These are phyloP conservation scores for Euclidia mi DNA, from an alignment of 2,888 invertebrate species.

Conservation along the genomic window DNA sequence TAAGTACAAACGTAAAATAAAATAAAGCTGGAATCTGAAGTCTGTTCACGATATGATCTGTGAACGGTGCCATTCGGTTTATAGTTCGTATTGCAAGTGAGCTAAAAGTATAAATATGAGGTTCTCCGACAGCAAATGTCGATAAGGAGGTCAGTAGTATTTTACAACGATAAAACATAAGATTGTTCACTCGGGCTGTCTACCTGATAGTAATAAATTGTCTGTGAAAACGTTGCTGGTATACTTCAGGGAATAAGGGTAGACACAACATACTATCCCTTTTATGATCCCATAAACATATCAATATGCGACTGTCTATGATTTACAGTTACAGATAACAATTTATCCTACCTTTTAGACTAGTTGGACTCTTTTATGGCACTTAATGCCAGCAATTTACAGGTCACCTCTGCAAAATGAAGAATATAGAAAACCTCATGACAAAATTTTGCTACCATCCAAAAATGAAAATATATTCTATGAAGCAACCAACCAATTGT, in stretches of 20 bases:
- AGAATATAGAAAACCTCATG: no score
- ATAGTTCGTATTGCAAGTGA: constrained; percentile 14
- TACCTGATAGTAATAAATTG: constrained; percentile 47
- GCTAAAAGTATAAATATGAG: constrained; percentile 11
- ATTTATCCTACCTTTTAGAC: no score
- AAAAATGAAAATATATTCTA: no score
- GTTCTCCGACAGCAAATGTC: constrained; percentile 5
- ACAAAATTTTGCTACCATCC: no score
- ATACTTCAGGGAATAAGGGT: constrained; percentile 18
- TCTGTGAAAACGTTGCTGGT: no score
- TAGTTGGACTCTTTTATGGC: no score
- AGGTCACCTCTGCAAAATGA: no score
- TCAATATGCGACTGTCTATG: neutral
- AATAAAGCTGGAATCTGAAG: neutral
- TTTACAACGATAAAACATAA: constrained; percentile 34
- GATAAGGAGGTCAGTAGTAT: constrained; percentile 29
- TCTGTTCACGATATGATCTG: constrained; percentile 5
- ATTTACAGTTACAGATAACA: no score
- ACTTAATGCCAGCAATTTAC: no score
- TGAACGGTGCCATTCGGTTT: neutral
- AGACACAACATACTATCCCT: no score
- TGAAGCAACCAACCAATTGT: no score
- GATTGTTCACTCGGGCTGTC: constrained; percentile 29
- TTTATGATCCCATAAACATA: neutral
- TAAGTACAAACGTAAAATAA: no score